phyloP scores from a whole-genome alignment of 1,140 invertebrate species.

The Maniola jurtina region DNA sequence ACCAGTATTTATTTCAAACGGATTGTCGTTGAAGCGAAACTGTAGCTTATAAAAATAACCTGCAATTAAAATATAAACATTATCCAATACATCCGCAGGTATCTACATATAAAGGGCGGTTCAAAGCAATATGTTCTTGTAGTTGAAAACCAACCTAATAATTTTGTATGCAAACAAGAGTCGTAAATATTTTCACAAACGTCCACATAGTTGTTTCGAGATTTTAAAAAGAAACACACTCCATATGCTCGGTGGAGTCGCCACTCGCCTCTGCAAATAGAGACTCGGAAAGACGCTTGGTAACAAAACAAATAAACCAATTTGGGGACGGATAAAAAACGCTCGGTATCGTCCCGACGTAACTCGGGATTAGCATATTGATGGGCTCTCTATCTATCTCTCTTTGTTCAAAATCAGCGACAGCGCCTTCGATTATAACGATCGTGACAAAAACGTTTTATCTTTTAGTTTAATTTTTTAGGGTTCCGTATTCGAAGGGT shows the following conservation, averaged over 20 bases:
- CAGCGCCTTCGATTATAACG: conserved; percentile 72
- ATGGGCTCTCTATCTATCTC: conserved; percentile 67
- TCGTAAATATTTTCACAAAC: conserved; percentile 37
- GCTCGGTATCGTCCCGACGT: conserved; percentile 51
- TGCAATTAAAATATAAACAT: neutral
- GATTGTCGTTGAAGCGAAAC: neutral
- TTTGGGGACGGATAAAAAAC: conserved; percentile 65
- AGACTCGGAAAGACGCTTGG: conserved; percentile 48
- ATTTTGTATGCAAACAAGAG: conserved; percentile 27
- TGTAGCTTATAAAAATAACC: neutral
- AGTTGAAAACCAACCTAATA: conserved; percentile 15
- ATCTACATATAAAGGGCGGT: conserved; percentile 38
- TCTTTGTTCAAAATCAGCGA: conserved; percentile 77
- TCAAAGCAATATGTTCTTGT: conserved; percentile 14
- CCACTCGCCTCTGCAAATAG: conserved; percentile 55
- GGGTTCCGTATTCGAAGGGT: no score
- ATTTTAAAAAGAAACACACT: conserved; percentile 38
- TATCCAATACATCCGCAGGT: conserved; percentile 9
- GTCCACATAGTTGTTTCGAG: conserved; percentile 18
- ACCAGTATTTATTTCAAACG: no score
- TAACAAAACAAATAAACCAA: conserved; percentile 76
- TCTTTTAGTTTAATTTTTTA: conserved; percentile 29
- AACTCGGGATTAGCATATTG: conserved; percentile 73
- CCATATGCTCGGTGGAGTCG: conserved; percentile 46
- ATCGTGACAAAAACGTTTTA: conserved; percentile 59